These are phyloP conservation scores for Odontocerum albicorne DNA, from an alignment of 2,888 invertebrate genomes.

Conservation along the genomic window DNA sequence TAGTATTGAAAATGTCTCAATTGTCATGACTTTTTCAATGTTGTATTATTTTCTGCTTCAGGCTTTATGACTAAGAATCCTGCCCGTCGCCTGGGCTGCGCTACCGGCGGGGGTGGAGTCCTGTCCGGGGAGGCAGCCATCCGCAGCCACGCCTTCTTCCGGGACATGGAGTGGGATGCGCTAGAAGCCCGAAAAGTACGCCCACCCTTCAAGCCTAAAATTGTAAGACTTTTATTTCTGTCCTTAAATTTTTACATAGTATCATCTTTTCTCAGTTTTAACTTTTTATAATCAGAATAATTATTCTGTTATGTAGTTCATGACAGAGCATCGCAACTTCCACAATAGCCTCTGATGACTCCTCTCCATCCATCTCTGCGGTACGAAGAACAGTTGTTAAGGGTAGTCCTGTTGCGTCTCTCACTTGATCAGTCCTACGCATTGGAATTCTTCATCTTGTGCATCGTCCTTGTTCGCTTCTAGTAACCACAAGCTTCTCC, in stretches of 20 bases:
- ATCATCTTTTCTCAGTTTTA: background rate
- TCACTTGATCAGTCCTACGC: too few relatives aligned
- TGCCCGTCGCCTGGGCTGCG: slow-evolving; percentile 90
- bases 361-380: too few relatives aligned
- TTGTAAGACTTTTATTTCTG: slow-evolving; percentile 61
- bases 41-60: too few relatives aligned
- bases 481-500: too few relatives aligned
- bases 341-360: too few relatives aligned
- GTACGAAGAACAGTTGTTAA: too few relatives aligned
- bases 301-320: background rate
- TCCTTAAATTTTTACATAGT: background rate
- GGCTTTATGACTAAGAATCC: slow-evolving; percentile 98
- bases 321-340: too few relatives aligned
- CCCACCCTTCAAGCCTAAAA: slow-evolving; percentile 98
- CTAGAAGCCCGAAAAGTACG: slow-evolving; percentile 87
- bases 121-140: slow-evolving; percentile 84
- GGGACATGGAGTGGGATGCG: slow-evolving; percentile 95
- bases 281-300: slow-evolving; percentile 18
- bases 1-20: too few relatives aligned
- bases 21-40: too few relatives aligned
- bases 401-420: too few relatives aligned
- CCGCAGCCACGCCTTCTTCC: slow-evolving; percentile 87
- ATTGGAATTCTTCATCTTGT: too few relatives aligned
- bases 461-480: too few relatives aligned
- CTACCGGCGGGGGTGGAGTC: slow-evolving; percentile 52